These are phyloP conservation scores for Unio pictorum DNA, from an alignment of 2,888 invertebrate species.

Conservation along the genomic window DNA sequence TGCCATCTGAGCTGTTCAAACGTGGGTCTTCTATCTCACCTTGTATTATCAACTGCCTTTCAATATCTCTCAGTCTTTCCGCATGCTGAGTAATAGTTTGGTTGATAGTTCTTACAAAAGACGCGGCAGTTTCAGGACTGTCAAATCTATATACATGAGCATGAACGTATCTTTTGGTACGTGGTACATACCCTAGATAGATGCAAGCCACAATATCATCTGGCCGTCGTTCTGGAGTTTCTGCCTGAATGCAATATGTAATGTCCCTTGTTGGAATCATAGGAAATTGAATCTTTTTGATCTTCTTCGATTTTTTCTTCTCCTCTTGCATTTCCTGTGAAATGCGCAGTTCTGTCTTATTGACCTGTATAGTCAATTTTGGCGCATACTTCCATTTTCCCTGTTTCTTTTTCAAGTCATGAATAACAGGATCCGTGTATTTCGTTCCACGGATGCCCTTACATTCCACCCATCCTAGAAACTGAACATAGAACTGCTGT, in stretches of 20 bases:
- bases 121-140: slow-evolving; percentile 91
- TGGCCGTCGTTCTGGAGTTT: slow-evolving; percentile 78
- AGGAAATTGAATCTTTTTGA: slow-evolving; percentile 80
- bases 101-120: slow-evolving; percentile 88
- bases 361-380: slow-evolving; percentile 78
- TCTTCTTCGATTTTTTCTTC: slow-evolving; percentile 63
- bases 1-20: slow-evolving; percentile 35
- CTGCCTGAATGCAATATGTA: slow-evolving; percentile 89
- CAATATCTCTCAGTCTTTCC: slow-evolving; percentile 87
- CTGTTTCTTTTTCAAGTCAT: slow-evolving; percentile 87
- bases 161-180: slow-evolving; percentile 94
- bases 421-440: slow-evolving; percentile 86
- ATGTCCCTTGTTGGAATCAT: slow-evolving; percentile 75
- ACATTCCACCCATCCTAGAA: slow-evolving; percentile 95
- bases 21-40: slow-evolving; percentile 54
- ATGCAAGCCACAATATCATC: slow-evolving; percentile 94
- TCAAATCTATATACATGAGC: slow-evolving; percentile 96
- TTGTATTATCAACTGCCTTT: slow-evolving; percentile 71
- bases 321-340: slow-evolving; percentile 81
- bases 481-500: slow-evolving; percentile 75
- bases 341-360: slow-evolving; percentile 94
- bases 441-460: slow-evolving; percentile 89
- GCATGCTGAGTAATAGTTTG: slow-evolving; percentile 85
- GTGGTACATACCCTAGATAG: slow-evolving; percentile 92
- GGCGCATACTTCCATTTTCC: slow-evolving; percentile 86